phyloP scores from a whole-genome alignment of 2,797 vertebrate species.

The Discoglossus pictus region DNA sequence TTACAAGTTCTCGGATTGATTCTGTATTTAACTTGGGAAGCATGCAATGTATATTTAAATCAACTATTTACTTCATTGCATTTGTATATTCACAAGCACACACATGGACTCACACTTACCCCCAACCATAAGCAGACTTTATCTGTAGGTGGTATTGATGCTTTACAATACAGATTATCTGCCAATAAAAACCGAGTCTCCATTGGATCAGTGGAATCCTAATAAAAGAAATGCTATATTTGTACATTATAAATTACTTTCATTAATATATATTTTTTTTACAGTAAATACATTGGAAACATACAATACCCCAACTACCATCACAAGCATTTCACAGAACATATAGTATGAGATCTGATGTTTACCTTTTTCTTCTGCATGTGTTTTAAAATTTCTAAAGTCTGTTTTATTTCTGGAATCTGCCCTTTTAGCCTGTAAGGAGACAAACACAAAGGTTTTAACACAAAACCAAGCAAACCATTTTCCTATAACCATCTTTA shows the following conservation, averaged over 20 bases:
- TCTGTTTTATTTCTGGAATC: slow-evolving; percentile 98
- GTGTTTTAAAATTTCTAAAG: slow-evolving; percentile 95
- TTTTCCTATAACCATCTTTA: slow-evolving; percentile 45
- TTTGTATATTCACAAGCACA: too few relatives aligned
- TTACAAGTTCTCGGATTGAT: too few relatives aligned
- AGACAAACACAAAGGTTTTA: slow-evolving; percentile 59
- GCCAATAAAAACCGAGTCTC: slow-evolving; percentile 94
- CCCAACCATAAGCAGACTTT: slow-evolving; percentile 98
- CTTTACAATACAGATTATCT: slow-evolving; percentile 96
- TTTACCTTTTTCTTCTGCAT: slow-evolving; percentile 99
- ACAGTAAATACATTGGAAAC: too few relatives aligned
- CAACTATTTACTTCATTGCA: too few relatives aligned
- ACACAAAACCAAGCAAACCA: slow-evolving; percentile 59
- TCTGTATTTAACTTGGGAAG: too few relatives aligned
- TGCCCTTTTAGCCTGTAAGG: slow-evolving; percentile 89
- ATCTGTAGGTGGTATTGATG: slow-evolving; percentile 90
- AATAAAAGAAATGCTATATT: slow-evolving; percentile 54
- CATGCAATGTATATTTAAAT: too few relatives aligned
- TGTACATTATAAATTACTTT: too few relatives aligned
- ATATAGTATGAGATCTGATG: slow-evolving; percentile 45
- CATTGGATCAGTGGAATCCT: slow-evolving; percentile 90
- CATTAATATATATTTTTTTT: too few relatives aligned
- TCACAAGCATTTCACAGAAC: too few relatives aligned
- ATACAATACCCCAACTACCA: too few relatives aligned
- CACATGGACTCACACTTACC: too few relatives aligned